Percentiles rank a stretch among this genome's conserved stretches.
These are phyloP conservation scores for Octopus bimaculoides DNA, from an alignment of 1,140 invertebrate species.

Conservation along the genomic window DNA sequence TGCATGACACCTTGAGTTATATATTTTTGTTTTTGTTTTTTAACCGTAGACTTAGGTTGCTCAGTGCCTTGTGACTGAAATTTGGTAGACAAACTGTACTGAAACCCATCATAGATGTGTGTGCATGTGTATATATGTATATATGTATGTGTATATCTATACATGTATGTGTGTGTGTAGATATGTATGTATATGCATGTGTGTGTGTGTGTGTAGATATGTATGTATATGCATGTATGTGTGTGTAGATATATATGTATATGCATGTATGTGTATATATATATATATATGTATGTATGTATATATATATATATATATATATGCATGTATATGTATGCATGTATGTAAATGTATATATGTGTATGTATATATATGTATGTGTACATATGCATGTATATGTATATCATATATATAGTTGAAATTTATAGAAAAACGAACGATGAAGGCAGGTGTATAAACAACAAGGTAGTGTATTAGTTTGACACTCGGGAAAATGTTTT, in stretches of 20 bases:
- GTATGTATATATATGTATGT: neutral
- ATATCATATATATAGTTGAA: neutral
- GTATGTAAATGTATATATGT: constrained; percentile 2
- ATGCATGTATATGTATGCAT: neutral
- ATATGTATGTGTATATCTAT: neutral
- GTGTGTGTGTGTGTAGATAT: neutral
- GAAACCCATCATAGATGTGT: too few species aligned
- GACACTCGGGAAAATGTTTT: neutral
- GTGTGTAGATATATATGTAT: neutral
- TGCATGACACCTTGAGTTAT: too few species aligned
- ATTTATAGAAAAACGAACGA: neutral
- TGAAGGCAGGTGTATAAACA: neutral
- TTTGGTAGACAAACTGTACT: too few species aligned
- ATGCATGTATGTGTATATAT: neutral
- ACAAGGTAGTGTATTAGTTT: neutral
- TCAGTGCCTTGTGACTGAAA: too few species aligned
- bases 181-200: neutral
- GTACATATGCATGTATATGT: neutral
- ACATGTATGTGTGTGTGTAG: neutral
- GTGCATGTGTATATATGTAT: neutral
- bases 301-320: neutral
- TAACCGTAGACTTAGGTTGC: too few species aligned
- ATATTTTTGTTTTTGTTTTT: too few species aligned
- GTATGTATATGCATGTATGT: neutral
- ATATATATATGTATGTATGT: neutral